Conservation (phyloP, 2,797 vertebrate genomes). For the Melanotaenia parkinsoni region DNA sequence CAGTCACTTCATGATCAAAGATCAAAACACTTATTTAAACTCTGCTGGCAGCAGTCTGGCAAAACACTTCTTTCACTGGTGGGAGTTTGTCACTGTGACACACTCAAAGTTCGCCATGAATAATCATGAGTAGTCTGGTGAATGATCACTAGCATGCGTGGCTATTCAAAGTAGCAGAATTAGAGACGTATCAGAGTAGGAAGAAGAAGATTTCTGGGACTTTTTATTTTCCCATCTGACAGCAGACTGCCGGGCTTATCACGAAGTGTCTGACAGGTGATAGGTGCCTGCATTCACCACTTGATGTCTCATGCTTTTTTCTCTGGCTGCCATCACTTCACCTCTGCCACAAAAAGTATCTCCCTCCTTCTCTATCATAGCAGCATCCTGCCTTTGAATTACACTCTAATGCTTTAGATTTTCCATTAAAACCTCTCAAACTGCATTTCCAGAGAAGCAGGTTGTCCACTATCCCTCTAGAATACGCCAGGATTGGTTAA, state of each 20-base stretch:
- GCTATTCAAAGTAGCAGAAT: conserved; percentile 44
- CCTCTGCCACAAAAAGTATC: conserved; percentile 14
- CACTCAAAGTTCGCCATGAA: conserved; percentile 42
- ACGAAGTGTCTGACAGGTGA: conserved; percentile 49
- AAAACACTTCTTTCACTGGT: conserved; percentile 31
- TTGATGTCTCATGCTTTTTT: conserved; percentile 45
- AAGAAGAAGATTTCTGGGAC: conserved; percentile 21
- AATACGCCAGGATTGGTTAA: conserved; percentile 20
- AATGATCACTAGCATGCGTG: conserved; percentile 46
- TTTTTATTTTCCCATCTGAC: conserved; percentile 21
- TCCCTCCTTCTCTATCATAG: background rate
- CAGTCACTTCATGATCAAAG: conserved; percentile 1
- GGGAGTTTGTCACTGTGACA: conserved; percentile 59
- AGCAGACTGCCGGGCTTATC: conserved; percentile 45
- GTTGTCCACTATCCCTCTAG: background rate
- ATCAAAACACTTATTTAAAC: conserved; percentile 12
- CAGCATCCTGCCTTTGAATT: conserved; percentile 7
- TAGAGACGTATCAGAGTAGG: conserved; percentile 36
- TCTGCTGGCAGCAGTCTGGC: conserved; percentile 16
- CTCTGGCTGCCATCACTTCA: conserved; percentile 19
- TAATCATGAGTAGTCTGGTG: conserved; percentile 54
- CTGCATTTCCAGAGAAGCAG: background rate
- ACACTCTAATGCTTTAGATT: conserved; percentile 10
- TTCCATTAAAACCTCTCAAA: conserved; percentile 33
- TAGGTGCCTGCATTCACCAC: conserved; percentile 55